Conservation (phyloP, 1,140 invertebrate genomes). For the Muscidifurax raptorellus region DNA sequence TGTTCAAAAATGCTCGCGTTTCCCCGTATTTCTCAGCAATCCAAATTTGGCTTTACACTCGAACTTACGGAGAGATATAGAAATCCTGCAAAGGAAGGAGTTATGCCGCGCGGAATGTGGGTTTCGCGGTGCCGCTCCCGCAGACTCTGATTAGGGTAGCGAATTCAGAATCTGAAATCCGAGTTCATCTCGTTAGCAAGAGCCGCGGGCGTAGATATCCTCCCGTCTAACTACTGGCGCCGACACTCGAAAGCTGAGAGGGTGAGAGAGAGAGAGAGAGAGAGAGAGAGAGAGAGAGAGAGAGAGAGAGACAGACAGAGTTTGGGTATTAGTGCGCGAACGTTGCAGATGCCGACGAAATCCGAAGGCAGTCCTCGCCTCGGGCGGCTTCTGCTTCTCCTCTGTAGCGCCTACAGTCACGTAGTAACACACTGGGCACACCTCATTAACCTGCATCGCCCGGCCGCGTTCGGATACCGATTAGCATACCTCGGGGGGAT, state of each 20-base stretch:
- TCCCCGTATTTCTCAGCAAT: too few species aligned
- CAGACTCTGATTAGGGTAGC: constrained; percentile 35
- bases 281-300: too few species aligned
- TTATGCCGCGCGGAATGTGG: not conserved
- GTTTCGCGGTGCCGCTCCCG: not conserved
- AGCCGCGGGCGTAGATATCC: constrained; percentile 4
- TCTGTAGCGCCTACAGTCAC: not conserved
- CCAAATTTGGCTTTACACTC: too few species aligned
- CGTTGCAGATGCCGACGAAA: not conserved
- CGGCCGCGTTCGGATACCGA: constrained; percentile 10
- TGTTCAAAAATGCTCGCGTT: too few species aligned
- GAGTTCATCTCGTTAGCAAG: constrained; percentile 44
- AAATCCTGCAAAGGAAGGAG: not conserved
- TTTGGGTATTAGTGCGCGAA: constrained; percentile 1
- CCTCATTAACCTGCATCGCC: constrained; percentile 37
- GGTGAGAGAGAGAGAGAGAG: not conserved
- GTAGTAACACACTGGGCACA: constrained; percentile 18
- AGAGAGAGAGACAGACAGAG: not conserved
- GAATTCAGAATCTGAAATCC: constrained; percentile 44
- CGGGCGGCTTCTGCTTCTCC: not conserved
- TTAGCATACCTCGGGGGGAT: constrained; percentile 20
- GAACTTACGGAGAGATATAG: not conserved
- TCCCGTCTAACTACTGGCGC: not conserved
- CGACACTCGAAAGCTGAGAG: not conserved
- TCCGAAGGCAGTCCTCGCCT: constrained; percentile 6